Percentiles rank a stretch among this genome's conserved stretches.
phyloP scores from a whole-genome alignment of 2,113 vertebrate genomes.

The Morone chrysops region DNA sequence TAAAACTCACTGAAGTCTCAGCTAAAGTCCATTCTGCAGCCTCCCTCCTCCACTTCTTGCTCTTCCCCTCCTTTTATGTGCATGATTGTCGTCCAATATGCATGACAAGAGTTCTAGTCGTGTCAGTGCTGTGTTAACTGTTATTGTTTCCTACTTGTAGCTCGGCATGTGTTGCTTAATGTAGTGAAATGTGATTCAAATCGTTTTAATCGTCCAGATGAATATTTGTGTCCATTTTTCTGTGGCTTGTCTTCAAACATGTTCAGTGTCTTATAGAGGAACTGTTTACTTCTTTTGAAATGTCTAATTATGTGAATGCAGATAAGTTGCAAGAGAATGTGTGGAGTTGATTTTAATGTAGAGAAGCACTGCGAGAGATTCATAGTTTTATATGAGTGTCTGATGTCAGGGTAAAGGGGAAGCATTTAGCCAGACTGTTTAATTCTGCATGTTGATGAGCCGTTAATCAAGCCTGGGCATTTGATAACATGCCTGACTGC shows the following conservation, averaged over 20 bases:
- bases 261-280: slow-evolving; percentile 65
- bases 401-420: slow-evolving; percentile 53
- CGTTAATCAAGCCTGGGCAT: slow-evolving; percentile 75
- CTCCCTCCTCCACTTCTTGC: slow-evolving; percentile 53
- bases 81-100: slow-evolving; percentile 70
- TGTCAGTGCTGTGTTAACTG: slow-evolving; percentile 59
- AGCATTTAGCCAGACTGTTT: slow-evolving; percentile 66
- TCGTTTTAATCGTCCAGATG: slow-evolving; percentile 54
- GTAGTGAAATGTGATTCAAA: slow-evolving; percentile 61
- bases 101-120: slow-evolving; percentile 65
- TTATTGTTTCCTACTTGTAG: slow-evolving; percentile 38
- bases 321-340: slow-evolving; percentile 41
- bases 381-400: slow-evolving; percentile 62
- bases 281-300: slow-evolving; percentile 49
- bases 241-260: slow-evolving; percentile 54
- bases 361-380: slow-evolving; percentile 23
- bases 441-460: slow-evolving; percentile 78
- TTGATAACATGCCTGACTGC: slow-evolving; percentile 79
- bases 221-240: slow-evolving; percentile 55
- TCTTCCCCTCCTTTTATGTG: slow-evolving; percentile 58
- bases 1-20: slow-evolving; percentile 31
- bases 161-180: slow-evolving; percentile 63
- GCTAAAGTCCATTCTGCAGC: slow-evolving; percentile 46
- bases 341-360: slow-evolving; percentile 17
- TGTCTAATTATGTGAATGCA: slow-evolving; percentile 54